Percentiles rank a stretch among this genome's conserved stretches.
These are phyloP conservation scores for Corydoras maculifer DNA, from an alignment of 2,113 vertebrate genomes.

Conservation along the genomic window DNA sequence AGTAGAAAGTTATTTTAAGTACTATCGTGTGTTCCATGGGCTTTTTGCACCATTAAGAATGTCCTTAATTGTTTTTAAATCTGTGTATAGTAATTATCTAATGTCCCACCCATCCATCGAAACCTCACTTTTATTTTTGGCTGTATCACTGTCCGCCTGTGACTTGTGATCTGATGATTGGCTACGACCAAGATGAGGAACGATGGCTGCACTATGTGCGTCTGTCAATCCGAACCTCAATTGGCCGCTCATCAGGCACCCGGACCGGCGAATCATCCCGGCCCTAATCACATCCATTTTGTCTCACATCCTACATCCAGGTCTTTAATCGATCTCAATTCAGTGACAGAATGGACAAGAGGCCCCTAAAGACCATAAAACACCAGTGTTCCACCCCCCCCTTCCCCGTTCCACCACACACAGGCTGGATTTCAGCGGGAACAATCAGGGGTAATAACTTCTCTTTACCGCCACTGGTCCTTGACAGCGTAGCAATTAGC, in stretches of 20 bases:
- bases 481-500: constrained; percentile 63
- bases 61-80: neutral
- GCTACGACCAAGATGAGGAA: constrained; percentile 21
- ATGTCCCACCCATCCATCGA: neutral
- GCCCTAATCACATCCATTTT: constrained; percentile 27
- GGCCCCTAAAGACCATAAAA: constrained; percentile 47
- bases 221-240: constrained; percentile 23
- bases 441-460: constrained; percentile 44
- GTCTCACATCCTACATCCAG: constrained; percentile 13
- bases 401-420: constrained; percentile 28
- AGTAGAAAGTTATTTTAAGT: constrained; percentile 45
- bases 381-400: constrained; percentile 7
- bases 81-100: constrained; percentile 22
- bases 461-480: constrained; percentile 42
- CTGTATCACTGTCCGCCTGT: neutral
- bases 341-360: constrained; percentile 36
- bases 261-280: constrained; percentile 4
- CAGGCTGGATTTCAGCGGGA: constrained; percentile 27
- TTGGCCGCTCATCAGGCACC: constrained; percentile 33
- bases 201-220: constrained; percentile 14
- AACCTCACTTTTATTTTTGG: neutral
- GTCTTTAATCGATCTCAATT: constrained; percentile 49
- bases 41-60: neutral
- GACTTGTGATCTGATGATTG: neutral
- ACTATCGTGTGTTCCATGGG: neutral